Evolutionary conservation across 2,797 vertebrate genomes (phyloP).

Genomic region (Remorina albescens): DNA sequence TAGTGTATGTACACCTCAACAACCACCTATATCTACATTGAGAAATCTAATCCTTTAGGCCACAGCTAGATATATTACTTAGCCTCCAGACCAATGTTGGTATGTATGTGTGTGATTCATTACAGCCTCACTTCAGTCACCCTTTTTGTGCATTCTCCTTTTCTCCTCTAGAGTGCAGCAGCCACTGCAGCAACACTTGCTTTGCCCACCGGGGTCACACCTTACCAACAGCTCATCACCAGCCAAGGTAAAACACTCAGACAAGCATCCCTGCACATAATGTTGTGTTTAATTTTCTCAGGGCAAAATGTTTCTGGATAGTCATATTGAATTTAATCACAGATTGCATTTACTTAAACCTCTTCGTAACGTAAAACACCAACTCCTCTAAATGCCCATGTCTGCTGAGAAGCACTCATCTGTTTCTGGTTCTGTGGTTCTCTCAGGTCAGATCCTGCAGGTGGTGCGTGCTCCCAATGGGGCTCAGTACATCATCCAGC

Average conservation of each 20-base stretch:
- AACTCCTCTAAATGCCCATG: not conserved
- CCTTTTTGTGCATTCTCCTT: conserved; percentile 15
- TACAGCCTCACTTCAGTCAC: not conserved
- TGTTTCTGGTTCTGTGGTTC: not conserved
- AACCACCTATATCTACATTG: not conserved
- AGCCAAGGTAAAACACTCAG: conserved; percentile 88
- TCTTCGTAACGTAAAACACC: not conserved
- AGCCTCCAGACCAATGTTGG: not conserved
- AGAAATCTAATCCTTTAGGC: not conserved
- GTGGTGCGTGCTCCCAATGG: conserved; percentile 94
- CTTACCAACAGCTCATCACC: conserved; percentile 95
- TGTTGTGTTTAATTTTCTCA: not conserved
- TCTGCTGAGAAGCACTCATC: not conserved
- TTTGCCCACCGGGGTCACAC: conserved; percentile 93
- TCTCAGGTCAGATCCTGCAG: conserved; percentile 94
- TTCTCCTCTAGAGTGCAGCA: conserved; percentile 91
- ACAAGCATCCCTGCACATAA: not conserved
- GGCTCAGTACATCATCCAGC: conserved; percentile 95
- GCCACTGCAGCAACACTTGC: conserved; percentile 96
- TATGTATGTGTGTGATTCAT: conserved; percentile 7
- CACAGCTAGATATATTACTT: not conserved
- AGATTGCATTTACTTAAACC: not conserved
- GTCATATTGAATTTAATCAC: not conserved
- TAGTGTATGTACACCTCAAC: not conserved
- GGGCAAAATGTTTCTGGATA: not conserved